Evolutionary conservation across 1,140 invertebrate genomes (phyloP), one percentile per base, ranked within the genome.

Genomic region (Lanistes nyassanus): DNA sequence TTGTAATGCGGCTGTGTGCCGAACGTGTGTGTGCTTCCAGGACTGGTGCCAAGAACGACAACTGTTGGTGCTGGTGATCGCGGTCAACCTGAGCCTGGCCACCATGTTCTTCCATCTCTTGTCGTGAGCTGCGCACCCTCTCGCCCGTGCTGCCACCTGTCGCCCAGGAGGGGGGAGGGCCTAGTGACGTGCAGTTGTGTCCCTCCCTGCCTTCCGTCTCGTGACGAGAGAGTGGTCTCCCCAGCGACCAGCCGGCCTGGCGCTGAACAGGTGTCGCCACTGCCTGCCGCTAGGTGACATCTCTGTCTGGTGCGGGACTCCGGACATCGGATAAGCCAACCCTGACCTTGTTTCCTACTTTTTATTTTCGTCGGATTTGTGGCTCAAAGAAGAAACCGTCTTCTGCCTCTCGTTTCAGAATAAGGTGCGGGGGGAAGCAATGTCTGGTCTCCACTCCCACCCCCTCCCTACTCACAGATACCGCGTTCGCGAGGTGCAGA

Each of bases 11-110:
- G n/a, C 11, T n/a, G 23, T 9, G 6, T 13, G 11, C 39, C 64
- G 21, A 19, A 51, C 39, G 26, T 53, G 62, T 72, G 62, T 70
- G 74, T 67, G 76, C 77, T 93, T 93, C 21, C 92, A 99, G 97
- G 97, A 98, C 92, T 99, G 97, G 96, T 96, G 98, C 90, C 96
- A 96, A 85, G 93, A 96, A 86, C 96, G 98, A 90, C 96, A 98
- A 91, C 92, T 99, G 86, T 94, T 98, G 87, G 94, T 99, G 91
- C 91, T 98, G 86, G 95, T 99, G 79, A 93, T 98, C 80, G 95
- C 98, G 90, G 93, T 98, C 90, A 99, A 98, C 92, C 94, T 98
- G 89, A 96, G 95, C 82, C 91, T 99, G 92, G 97, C 96, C 86
- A 94, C 97, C 90, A 95, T 98, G 93, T 98, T 98, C 91, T 96